These are phyloP conservation scores for Hoplias malabaricus DNA, from an alignment of 2,113 vertebrate genomes.

Conservation along the genomic window DNA sequence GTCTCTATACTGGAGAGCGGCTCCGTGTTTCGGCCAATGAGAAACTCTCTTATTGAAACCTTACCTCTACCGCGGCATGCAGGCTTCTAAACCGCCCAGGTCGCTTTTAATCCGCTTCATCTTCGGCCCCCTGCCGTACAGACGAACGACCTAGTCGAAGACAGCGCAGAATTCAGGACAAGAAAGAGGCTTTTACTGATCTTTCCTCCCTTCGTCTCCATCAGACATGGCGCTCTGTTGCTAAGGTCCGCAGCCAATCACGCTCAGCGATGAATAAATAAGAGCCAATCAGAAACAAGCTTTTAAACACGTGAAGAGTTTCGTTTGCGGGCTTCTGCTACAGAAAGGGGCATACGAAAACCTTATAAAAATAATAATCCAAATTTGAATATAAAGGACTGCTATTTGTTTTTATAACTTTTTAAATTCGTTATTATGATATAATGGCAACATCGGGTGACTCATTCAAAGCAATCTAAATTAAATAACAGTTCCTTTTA, in stretches of 20 bases:
- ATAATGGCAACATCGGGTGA: too few relatives aligned
- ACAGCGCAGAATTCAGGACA: slow-evolving; percentile 36
- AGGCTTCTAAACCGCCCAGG: slow-evolving; percentile 40
- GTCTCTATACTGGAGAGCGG: slow-evolving; percentile 72
- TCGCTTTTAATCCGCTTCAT: slow-evolving; percentile 21
- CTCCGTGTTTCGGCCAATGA: slow-evolving; percentile 73
- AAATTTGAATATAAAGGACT: not conserved
- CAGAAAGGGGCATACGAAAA: not conserved
- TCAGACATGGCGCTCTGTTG: slow-evolving; percentile 74
- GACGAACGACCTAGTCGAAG: slow-evolving; percentile 13
- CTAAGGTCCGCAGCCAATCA: slow-evolving; percentile 67
- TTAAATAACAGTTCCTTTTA: too few relatives aligned
- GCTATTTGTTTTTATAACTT: not conserved
- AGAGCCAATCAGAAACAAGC: slow-evolving; percentile 62
- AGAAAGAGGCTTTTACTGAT: slow-evolving; percentile 43
- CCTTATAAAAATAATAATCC: not conserved
- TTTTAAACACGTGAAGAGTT: slow-evolving; percentile 74
- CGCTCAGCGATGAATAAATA: slow-evolving; percentile 52
- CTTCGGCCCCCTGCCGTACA: not conserved
- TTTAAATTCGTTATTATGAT: too few relatives aligned
- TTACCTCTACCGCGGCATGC: slow-evolving; percentile 61
- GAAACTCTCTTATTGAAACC: slow-evolving; percentile 77
- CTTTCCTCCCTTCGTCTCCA: slow-evolving; percentile 49
- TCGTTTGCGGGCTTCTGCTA: not conserved
- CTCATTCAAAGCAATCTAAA: too few relatives aligned